Percentiles rank a stretch among this genome's conserved stretches.
phyloP scores from a whole-genome alignment of 1,140 invertebrate species.

The Rhizoglyphus robini region DNA sequence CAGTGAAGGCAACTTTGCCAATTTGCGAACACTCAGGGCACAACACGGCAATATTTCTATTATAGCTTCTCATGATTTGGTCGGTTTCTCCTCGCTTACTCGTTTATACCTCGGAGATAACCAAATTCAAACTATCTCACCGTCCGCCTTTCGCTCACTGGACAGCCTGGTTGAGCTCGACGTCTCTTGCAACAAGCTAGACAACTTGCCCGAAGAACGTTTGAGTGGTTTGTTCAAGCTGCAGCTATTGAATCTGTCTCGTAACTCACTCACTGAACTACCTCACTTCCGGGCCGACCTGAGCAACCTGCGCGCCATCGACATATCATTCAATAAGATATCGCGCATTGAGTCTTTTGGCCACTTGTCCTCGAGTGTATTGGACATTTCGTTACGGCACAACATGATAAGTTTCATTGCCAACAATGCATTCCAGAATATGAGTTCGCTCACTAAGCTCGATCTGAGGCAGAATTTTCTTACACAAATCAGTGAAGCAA shows the following conservation, averaged over 20 bases:
- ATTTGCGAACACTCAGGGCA: conserved; percentile 62
- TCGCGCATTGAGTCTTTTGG: conserved; percentile 55
- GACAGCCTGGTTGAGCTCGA: conserved; percentile 61
- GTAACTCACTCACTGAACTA: conserved; percentile 62
- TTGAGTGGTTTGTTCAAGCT: conserved; percentile 58
- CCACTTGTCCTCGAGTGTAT: conserved; percentile 45
- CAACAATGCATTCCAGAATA: conserved; percentile 57
- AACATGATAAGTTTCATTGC: conserved; percentile 67
- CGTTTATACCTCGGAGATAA: conserved; percentile 58
- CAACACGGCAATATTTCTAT: conserved; percentile 66
- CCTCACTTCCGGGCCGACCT: conserved; percentile 67
- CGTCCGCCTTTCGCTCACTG: conserved; percentile 62
- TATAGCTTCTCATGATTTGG: conserved; percentile 71
- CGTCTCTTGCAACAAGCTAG: conserved; percentile 64
- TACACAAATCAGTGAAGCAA: conserved; percentile 56
- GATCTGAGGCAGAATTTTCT: conserved; percentile 72
- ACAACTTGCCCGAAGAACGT: conserved; percentile 66
- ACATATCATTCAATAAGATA: conserved; percentile 69
- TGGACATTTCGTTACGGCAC: conserved; percentile 59
- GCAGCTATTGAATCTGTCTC: conserved; percentile 59
- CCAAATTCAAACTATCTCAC: conserved; percentile 60
- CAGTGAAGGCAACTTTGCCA: conserved; percentile 43
- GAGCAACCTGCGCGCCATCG: conserved; percentile 51
- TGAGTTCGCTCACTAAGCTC: conserved; percentile 60
- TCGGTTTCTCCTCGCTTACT: conserved; percentile 62